phyloP scores from a whole-genome alignment of 37 sponge, comb jelly and placozoan genomes.

The Amphimedon queenslandica region DNA sequence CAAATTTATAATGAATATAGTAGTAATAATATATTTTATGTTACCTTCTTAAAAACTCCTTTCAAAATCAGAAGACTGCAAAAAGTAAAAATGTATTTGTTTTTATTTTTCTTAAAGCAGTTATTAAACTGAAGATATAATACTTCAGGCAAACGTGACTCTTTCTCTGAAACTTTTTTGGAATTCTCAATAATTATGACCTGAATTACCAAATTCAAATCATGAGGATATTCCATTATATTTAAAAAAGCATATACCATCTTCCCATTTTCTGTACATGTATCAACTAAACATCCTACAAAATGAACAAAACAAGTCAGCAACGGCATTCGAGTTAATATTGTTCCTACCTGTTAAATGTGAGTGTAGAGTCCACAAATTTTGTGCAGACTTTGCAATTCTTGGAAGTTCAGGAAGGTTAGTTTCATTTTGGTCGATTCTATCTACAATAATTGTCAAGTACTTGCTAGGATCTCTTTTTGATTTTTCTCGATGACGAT shows the following conservation, averaged over 20 bases:
- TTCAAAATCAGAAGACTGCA: conserved; percentile 6
- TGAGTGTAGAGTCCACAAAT: not conserved
- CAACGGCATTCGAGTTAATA: no score
- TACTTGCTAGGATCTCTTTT: conserved; percentile 8
- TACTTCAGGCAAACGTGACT: no score
- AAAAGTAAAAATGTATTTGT: conserved; percentile 11
- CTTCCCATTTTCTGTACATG: conserved; percentile 1
- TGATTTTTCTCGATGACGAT: conserved; percentile 14
- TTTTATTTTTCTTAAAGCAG: conserved; percentile 16
- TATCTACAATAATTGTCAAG: conserved; percentile 18
- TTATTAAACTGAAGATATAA: conserved; percentile 10
- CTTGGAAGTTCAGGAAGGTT: conserved; percentile 7
- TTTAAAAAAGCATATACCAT: conserved; percentile 1
- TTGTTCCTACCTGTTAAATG: no score
- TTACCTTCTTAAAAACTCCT: conserved; percentile 19
- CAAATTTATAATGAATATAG: not conserved
- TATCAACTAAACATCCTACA: conserved; percentile 14
- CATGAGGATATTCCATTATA: conserved; percentile 18
- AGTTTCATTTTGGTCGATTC: conserved; percentile 34
- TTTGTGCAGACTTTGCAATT: no score
- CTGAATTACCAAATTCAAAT: conserved; percentile 19
- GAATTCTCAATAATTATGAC: not conserved
- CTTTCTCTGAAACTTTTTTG: not conserved
- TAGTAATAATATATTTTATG: not conserved
- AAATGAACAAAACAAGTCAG: conserved; percentile 5